phyloP scores from a whole-genome alignment of 2,888 invertebrate species.

The Archips crataeganus region DNA sequence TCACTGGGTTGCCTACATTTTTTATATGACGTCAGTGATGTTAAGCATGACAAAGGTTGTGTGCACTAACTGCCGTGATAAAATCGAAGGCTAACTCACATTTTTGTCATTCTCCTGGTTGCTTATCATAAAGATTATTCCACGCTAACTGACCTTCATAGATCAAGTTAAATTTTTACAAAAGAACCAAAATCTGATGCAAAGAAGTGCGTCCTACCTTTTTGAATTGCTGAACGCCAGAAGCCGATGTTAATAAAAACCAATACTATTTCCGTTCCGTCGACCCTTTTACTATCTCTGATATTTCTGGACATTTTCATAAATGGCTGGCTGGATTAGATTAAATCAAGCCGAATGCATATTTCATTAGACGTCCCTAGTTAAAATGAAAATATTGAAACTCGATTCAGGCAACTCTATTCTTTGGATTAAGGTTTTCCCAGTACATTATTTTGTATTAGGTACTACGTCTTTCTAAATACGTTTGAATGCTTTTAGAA shows the following conservation, averaged over 20 bases:
- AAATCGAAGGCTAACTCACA: no score
- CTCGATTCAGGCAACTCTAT: slow-evolving; percentile 3
- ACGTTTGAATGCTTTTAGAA: no score
- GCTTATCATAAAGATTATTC: no score
- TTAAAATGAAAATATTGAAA: slow-evolving; percentile 17
- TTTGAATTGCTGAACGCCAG: slow-evolving; percentile 6
- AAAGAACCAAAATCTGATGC: neutral
- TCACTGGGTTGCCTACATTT: no score
- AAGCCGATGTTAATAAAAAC: slow-evolving; percentile 18
- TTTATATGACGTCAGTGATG: no score
- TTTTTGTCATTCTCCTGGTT: no score
- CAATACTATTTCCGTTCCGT: slow-evolving; percentile 20
- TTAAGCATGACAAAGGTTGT: no score
- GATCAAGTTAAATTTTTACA: neutral
- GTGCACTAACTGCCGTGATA: no score
- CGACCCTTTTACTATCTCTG: slow-evolving; percentile 22
- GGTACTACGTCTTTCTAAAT: no score
- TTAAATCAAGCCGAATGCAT: slow-evolving; percentile 30
- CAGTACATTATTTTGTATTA: neutral
- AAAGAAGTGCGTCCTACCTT: neutral
- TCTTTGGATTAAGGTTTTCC: neutral
- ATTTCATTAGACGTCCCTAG: slow-evolving; percentile 23
- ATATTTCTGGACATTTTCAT: slow-evolving; percentile 37
- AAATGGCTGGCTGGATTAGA: slow-evolving; percentile 28
- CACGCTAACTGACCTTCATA: neutral